Base-by-base conservation (phyloP, 2,888 invertebrate species). In the Cheilosia grossa region DNA sequence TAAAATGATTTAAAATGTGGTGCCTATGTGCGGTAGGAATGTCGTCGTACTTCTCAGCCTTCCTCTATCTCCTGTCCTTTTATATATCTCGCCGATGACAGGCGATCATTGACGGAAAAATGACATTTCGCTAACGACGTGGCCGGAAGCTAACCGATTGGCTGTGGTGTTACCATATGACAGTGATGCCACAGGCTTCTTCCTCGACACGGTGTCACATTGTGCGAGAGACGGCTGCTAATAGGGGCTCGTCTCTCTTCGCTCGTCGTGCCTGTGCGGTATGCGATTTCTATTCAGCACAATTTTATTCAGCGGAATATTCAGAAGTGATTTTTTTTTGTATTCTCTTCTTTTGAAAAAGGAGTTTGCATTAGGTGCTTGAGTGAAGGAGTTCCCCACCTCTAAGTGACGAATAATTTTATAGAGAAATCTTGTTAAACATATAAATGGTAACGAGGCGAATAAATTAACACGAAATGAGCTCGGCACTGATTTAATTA, bases 391-490 rank as follows among this genome's bases (percentile, higher is more conserved):
- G 10, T n/a, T 44, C 44, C 44, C 15, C 7, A 53, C 51, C 40
- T 27, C 51, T 40, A 42, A 40, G 15, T 73, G 63, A 63, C 44
- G 59, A 73, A 73, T 73, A 72, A 59, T 42, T 61, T 53, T 6
- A 2, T 9, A 13, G 49, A 19, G 59, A 40, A 53, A 53, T 53
- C 19, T 53, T 33, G 21, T 17, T 17, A 54, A 54, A 59, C 40
- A n/a, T 10, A 24, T 24, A 51, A 73, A 63, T 73, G 54, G 53
- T 53, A 44, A 42, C 54, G 63, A 54, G 63, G 44, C 63, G 73
- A 73, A 73, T 73, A 73, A 73, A 73, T 73, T 73, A 73, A 44
- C 44, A 24, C 53, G 33, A 19, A 63, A 63, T 30, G 42, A 53
- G 73, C 51, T 44, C 63, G 44, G 10, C 44, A 63, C 27, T 73